phyloP scores from a whole-genome alignment of 30 jellyfish, hydroid and myxozoan genomes.

The Sanderia malayensis region DNA sequence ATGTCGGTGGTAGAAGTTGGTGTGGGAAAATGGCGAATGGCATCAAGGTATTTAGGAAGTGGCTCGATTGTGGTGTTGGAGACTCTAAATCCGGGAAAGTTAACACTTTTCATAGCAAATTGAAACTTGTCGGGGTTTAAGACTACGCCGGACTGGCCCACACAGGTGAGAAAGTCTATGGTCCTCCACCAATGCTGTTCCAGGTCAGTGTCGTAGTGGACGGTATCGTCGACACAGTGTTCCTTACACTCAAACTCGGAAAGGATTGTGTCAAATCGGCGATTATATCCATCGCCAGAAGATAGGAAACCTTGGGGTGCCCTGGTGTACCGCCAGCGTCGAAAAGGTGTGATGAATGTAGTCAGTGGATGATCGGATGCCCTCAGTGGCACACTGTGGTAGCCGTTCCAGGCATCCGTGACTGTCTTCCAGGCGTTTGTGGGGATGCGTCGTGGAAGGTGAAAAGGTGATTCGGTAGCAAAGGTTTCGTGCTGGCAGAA shows the following conservation, averaged over 20 bases:
- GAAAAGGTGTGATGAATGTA: constrained; percentile 47
- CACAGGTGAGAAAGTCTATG: too few species aligned
- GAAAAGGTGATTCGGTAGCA: constrained; percentile 9
- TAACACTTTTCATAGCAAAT: constrained; percentile 8
- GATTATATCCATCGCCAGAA: constrained; percentile 49
- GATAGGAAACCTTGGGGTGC: constrained; percentile 51
- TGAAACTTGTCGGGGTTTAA: constrained; percentile 14
- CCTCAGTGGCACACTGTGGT: constrained; percentile 33
- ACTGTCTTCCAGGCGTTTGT: constrained; percentile 19
- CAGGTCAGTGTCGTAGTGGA: too few species aligned
- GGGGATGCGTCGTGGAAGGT: constrained; percentile 32
- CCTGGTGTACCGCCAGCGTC: constrained; percentile 47
- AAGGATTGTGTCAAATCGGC: too few species aligned
- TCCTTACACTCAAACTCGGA: too few species aligned
- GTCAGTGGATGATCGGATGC: constrained; percentile 25
- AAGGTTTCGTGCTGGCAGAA: constrained; percentile 10
- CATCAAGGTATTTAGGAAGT: constrained; percentile 7
- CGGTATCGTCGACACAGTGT: too few species aligned
- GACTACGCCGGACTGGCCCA: constrained; percentile 16
- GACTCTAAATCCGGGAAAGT: constrained; percentile 26
- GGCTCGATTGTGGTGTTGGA: constrained; percentile 26
- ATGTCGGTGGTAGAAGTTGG: constrained; percentile 12
- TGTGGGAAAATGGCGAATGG: constrained; percentile 26
- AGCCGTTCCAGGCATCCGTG: constrained; percentile 29
- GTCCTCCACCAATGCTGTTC: too few species aligned